Base-by-base conservation (phyloP, 2,113 vertebrate species). In the Rousettus leschenaultii region DNA sequence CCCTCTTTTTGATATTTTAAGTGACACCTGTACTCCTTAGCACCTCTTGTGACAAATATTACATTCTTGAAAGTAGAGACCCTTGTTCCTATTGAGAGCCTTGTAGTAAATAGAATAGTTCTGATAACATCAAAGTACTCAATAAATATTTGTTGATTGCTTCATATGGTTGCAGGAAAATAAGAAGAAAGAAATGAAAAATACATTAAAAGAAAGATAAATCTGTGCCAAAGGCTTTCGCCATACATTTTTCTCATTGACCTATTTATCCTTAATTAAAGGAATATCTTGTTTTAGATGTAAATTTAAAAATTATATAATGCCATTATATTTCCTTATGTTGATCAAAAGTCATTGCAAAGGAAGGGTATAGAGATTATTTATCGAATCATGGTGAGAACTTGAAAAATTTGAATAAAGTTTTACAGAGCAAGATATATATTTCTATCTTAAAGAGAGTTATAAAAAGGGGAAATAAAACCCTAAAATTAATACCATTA, bases 391-490 rank as follows among this genome's bases (percentile, higher is more conserved):
- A 40, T 9, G 43, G 18, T 55, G 30, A 95, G 24, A 88, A 80
- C 18, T 68, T 86, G 79, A 90, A 88, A 84, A 65, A 45, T 70
- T 57, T 95, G 57, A 68, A 33, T 93, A 83, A 83, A 95, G 70
- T 57, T 65, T 89, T 79, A 89, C 8, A 86, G 28, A 26, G n/a
- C 19, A 71, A 97, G 45, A 73, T 94, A 93, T 83, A 61, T 86
- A 45, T 95, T 93, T 97, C 30, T 66, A 14, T 95, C 5, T 63
- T 87, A 91, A 86, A 77, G 65, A 77, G 18, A 6, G 38, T 61
- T 66, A 80, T 85, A 80, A 70, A 94, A 92, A 87, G 48, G 73
- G 33, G 5, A 80, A 45, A 89, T 70, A 71, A 90, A 96, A 86
- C 5, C n/a, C 45, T 68, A 96, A 43, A 30, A 89, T 77, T 70